Evolutionary conservation across 2,797 vertebrate genomes (phyloP), one percentile per base, ranked within the genome.

Genomic region (Acanthopagrus latus): DNA sequence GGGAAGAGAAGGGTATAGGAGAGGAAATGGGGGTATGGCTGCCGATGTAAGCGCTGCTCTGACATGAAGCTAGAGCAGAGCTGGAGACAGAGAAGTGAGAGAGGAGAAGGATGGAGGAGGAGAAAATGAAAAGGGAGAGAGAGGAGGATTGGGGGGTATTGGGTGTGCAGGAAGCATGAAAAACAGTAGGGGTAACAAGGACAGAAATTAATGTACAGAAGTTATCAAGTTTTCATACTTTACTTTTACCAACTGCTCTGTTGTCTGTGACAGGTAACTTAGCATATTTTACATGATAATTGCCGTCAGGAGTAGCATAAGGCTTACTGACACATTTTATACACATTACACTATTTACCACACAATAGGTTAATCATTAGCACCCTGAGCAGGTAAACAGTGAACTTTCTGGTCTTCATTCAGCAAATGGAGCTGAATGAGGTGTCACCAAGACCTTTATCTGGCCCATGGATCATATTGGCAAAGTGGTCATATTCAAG

Each of bases 21-120:
- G 96, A 94, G 86, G 95, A 90, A 73, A 92, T 73, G 76, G 96
- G 94, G 94, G 79, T 84, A 3, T 85, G 64, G 7, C 80, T 76
- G 71, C 75, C 29, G 1, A 71, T 18, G 85, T 27, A 58, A 74
- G 68, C 44, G 52, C 86, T 90, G 86, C 83, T 92, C 83, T 90
- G 91, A 84, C 78, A 82, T 1, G 86, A 76, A 1, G 86, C 90
- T 76, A 80, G 89, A 41, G 88, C 95, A 92, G 96, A 92, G 95
- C 97, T 97, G 94, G 52, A 88, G 86, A 20, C 23, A 38, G 41
- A 71, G 17, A 7, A 21, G 56, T 38, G 10, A 48, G 7, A 20
- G 73, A 44, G 51, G 55, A 50, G 44, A 41, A 64, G 21, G 13
- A 69, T 12, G 14, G 18, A 33, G 17, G 17, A 14, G 46, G 20